Percentiles rank a stretch among this genome's conserved stretches.
phyloP scores from a whole-genome alignment of 1,140 invertebrate genomes.

The Whitmania pigra region DNA sequence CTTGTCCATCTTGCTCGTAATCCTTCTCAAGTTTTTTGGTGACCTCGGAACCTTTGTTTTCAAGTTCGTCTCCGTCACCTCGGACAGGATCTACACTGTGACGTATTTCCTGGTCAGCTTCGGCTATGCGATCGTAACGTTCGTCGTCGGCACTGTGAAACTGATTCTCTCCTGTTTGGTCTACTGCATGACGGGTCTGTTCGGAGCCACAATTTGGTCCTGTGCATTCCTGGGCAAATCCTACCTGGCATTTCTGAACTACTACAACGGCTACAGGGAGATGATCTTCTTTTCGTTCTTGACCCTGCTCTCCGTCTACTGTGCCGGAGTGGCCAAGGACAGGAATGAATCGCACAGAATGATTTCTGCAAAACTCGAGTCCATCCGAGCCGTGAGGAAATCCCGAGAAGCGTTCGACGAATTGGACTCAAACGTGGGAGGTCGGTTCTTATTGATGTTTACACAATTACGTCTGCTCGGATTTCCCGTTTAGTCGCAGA shows the following conservation, averaged over 20 bases:
- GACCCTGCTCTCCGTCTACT: slow-evolving; percentile 1
- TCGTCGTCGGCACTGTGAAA: neutral
- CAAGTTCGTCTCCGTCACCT: neutral
- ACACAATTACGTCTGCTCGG: no score
- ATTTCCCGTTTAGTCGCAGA: no score
- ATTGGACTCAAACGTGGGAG: neutral
- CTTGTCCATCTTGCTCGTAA: neutral
- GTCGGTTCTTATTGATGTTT: no score
- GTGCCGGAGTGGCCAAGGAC: slow-evolving; percentile 10
- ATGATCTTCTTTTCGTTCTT: neutral
- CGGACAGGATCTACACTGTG: neutral
- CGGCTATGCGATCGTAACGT: neutral
- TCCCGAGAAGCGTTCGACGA: no score
- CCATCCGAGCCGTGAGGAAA: no score
- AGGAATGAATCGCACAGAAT: neutral
- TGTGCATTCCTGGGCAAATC: neutral
- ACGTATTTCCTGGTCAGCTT: neutral
- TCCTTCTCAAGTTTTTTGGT: neutral
- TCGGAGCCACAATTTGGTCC: neutral
- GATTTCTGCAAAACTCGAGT: neutral
- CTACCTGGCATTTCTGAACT: neutral
- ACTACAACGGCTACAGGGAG: slow-evolving; percentile 6
- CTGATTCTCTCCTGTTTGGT: neutral
- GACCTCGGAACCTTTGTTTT: neutral
- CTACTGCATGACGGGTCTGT: neutral